phyloP scores from a whole-genome alignment of 2,888 invertebrate genomes.

The Erebia ligea region DNA sequence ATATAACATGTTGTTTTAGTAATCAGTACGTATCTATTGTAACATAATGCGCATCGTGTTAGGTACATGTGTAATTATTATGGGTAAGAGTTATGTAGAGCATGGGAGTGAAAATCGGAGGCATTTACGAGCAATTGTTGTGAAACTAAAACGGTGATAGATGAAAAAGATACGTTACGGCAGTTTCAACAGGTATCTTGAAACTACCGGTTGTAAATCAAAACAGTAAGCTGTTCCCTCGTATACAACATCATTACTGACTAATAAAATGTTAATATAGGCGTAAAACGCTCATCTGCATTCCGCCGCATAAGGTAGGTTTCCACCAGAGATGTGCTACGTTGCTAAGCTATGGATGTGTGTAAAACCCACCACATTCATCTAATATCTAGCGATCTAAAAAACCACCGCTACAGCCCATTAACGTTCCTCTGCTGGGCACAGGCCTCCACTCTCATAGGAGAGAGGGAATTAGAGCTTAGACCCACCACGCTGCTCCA shows the following conservation, averaged over 20 bases:
- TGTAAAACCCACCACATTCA: too few relatives aligned
- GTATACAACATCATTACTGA: slow-evolving; percentile 4
- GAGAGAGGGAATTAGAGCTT: too few relatives aligned
- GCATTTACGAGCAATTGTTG: slow-evolving; percentile 15
- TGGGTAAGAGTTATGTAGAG: slow-evolving; percentile 14
- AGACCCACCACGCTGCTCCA: too few relatives aligned
- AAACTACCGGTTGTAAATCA: slow-evolving; percentile 13
- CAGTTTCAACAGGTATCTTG: background rate
- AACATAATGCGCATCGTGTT: slow-evolving; percentile 13
- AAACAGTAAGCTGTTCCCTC: slow-evolving; percentile 8
- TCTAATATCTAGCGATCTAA: too few relatives aligned
- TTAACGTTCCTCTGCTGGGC: too few relatives aligned
- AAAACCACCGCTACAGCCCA: too few relatives aligned
- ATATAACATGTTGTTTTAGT: slow-evolving; percentile 22
- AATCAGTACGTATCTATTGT: slow-evolving; percentile 21
- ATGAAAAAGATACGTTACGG: slow-evolving; percentile 10
- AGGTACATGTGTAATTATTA: slow-evolving; percentile 19
- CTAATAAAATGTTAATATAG: slow-evolving; percentile 17
- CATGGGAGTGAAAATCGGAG: slow-evolving; percentile 22
- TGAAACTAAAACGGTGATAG: slow-evolving; percentile 12
- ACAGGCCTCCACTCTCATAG: too few relatives aligned
- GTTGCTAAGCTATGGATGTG: background rate
- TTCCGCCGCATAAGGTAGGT: background rate
- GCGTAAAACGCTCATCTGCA: slow-evolving; percentile 9
- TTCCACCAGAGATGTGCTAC: background rate